Conservation (phyloP, 2,113 vertebrate species). For the Notarius quadriscutis region DNA sequence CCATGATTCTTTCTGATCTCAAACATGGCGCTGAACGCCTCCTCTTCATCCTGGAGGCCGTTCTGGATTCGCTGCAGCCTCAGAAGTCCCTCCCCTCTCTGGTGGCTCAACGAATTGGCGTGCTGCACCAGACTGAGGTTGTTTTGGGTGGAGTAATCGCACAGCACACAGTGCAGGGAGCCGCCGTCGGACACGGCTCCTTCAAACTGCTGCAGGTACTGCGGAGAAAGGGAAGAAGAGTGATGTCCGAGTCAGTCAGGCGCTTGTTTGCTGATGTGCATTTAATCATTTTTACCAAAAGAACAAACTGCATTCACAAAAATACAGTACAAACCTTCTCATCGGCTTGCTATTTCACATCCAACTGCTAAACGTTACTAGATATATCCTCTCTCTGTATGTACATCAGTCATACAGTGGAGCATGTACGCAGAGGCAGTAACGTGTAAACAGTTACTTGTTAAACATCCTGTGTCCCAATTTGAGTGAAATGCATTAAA, state of each 20-base stretch:
- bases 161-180: conserved; percentile 92
- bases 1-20: conserved; percentile 78
- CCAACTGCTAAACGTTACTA: too few relatives aligned
- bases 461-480: neutral
- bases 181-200: conserved; percentile 86
- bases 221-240: conserved; percentile 27
- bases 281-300: neutral
- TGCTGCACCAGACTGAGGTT: conserved; percentile 98
- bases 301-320: too few relatives aligned
- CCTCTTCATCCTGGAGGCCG: conserved; percentile 82
- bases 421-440: too few relatives aligned
- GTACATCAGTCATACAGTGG: too few relatives aligned
- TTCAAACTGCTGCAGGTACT: conserved; percentile 97
- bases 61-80: conserved; percentile 90
- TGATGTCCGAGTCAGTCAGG: neutral
- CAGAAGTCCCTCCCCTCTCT: conserved; percentile 90
- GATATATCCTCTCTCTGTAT: too few relatives aligned
- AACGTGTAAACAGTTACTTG: too few relatives aligned
- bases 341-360: too few relatives aligned
- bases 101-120: conserved; percentile 92
- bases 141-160: conserved; percentile 95
- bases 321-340: too few relatives aligned
- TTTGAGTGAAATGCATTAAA: neutral
- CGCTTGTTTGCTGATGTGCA: neutral
- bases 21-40: conserved; percentile 94